phyloP scores from a whole-genome alignment of 2,113 vertebrate species.

The Falco punctatus region DNA sequence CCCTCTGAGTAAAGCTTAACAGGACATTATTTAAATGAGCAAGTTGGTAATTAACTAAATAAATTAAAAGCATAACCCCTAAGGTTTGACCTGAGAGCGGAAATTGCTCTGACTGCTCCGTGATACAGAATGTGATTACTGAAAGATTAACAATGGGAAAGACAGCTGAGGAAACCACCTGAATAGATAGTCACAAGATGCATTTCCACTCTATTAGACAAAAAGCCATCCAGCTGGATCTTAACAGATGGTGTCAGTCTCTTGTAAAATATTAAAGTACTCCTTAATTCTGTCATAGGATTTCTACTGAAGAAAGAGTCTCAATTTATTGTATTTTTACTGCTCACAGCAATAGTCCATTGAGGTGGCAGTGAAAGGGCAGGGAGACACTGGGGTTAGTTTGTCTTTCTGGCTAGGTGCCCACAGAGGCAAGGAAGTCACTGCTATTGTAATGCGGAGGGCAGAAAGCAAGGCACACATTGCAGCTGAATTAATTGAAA shows the following conservation, averaged over 20 bases:
- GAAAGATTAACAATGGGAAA: constrained; percentile 46
- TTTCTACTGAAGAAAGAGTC: constrained; percentile 40
- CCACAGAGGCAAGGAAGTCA: background rate
- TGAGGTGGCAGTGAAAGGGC: constrained; percentile 39
- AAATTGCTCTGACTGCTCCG: constrained; percentile 54
- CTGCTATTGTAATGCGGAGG: constrained; percentile 53
- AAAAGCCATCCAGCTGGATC: constrained; percentile 17
- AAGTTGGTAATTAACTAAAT: background rate
- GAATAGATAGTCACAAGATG: constrained; percentile 20
- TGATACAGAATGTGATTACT: constrained; percentile 36
- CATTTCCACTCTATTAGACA: constrained; percentile 53
- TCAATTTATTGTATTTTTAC: constrained; percentile 32
- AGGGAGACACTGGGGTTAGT: background rate
- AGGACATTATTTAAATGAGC: background rate
- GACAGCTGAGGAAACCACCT: constrained; percentile 40
- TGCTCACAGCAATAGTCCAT: constrained; percentile 38
- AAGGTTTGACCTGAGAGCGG: background rate
- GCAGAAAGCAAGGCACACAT: background rate
- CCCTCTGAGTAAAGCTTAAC: background rate
- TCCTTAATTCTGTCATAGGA: constrained; percentile 36
- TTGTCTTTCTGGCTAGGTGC: constrained; percentile 21
- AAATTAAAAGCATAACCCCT: background rate
- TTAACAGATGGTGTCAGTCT: constrained; percentile 56
- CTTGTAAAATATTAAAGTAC: constrained; percentile 56
- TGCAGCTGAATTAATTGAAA: constrained; percentile 29